Conservation (phyloP, 2,113 vertebrate genomes). For the Cyprinus carpio region DNA sequence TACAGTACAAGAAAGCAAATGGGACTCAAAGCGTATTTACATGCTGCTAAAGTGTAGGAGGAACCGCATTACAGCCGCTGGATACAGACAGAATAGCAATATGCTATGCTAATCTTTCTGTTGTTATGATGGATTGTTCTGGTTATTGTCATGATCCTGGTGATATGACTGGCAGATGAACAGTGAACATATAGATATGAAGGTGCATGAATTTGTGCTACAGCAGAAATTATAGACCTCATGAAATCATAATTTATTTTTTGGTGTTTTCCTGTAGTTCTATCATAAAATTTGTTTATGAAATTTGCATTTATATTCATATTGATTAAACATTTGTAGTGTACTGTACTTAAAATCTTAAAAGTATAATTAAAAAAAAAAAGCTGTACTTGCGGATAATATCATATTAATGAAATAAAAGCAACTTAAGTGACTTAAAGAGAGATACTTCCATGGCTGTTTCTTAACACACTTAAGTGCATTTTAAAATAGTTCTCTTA, state of each 20-base stretch:
- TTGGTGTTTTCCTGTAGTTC: neutral
- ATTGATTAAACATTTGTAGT: no score
- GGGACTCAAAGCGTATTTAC: conserved; percentile 12
- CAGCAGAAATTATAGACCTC: neutral
- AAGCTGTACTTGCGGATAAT: no score
- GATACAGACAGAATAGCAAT: neutral
- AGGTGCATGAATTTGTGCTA: neutral
- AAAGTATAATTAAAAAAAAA: no score
- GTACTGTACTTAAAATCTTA: no score
- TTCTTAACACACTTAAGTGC: neutral
- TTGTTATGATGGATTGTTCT: conserved; percentile 43
- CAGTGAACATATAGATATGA: conserved; percentile 8
- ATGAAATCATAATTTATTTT: neutral
- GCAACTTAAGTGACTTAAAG: no score
- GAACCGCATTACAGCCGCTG: neutral
- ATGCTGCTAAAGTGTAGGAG: conserved; percentile 19
- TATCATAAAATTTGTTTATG: neutral
- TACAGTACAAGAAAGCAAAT: conserved; percentile 63
- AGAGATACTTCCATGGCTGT: neutral
- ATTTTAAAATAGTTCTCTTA: neutral
- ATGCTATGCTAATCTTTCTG: conserved; percentile 5
- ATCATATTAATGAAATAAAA: no score
- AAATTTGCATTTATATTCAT: neutral
- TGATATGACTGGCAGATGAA: conserved; percentile 19
- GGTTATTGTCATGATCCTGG: conserved; percentile 36